phyloP scores from a whole-genome alignment of 2,888 invertebrate species.

The Ophion ventricosus region DNA sequence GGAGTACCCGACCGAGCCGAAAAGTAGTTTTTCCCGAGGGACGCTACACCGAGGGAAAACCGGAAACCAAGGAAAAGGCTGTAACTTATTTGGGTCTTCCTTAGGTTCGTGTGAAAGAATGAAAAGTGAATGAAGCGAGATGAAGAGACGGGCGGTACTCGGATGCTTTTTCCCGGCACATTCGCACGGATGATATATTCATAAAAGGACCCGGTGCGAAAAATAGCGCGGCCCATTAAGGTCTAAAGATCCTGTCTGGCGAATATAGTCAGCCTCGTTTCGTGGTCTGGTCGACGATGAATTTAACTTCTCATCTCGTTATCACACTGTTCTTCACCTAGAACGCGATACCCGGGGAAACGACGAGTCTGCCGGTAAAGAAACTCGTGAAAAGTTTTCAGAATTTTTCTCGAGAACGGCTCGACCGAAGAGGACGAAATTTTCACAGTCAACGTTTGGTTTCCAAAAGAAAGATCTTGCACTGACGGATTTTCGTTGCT shows the following conservation, averaged over 20 bases:
- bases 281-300: slow-evolving; percentile 30
- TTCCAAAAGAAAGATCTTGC: not conserved
- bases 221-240: slow-evolving; percentile 39
- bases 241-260: slow-evolving; percentile 23
- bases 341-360: not conserved
- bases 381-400: not conserved
- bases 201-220: slow-evolving; percentile 41
- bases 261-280: slow-evolving; percentile 35
- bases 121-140: slow-evolving; percentile 6
- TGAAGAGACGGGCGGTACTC: not conserved
- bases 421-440: not conserved
- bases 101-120: slow-evolving; percentile 5
- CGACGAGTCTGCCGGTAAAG: not conserved
- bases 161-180: slow-evolving; percentile 24
- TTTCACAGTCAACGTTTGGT: not conserved
- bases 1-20: not conserved
- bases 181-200: slow-evolving; percentile 51
- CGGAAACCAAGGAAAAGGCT: slow-evolving; percentile 24
- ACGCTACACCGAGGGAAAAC: not conserved
- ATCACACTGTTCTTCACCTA: not conserved
- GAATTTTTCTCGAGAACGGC: not conserved
- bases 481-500: not conserved
- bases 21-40: not conserved
- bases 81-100: slow-evolving; percentile 45
- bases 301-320: slow-evolving; percentile 32